These are phyloP conservation scores for Polylopha cassiicola DNA, from an alignment of 2,888 invertebrate species.

Conservation along the genomic window DNA sequence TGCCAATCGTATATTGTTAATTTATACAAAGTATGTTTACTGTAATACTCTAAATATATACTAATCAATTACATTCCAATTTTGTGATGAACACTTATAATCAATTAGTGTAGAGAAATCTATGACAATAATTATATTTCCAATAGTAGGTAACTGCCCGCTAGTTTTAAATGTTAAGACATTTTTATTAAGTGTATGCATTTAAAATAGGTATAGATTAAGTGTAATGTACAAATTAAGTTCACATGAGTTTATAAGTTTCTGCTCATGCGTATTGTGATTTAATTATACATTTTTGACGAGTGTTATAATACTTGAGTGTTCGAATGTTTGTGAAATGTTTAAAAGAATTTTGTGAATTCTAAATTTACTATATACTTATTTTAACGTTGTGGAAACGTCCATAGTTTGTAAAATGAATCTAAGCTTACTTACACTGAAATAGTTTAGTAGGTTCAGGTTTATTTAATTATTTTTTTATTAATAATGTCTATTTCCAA, in stretches of 20 bases:
- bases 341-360: constrained; percentile 35
- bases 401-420: constrained; percentile 43
- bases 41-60: constrained; percentile 11
- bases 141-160: constrained; percentile 31
- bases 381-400: constrained; percentile 37
- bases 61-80: constrained; percentile 32
- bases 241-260: constrained; percentile 50
- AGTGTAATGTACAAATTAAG: constrained; percentile 66
- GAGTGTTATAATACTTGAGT: constrained; percentile 17
- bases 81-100: constrained; percentile 29
- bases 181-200: constrained; percentile 52
- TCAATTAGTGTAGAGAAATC: constrained; percentile 22
- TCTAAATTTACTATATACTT: constrained; percentile 35
- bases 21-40: constrained; percentile 16
- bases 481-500: constrained; percentile 29
- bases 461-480: constrained; percentile 50
- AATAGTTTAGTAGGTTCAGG: constrained; percentile 34
- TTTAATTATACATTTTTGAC: constrained; percentile 37
- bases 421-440: constrained; percentile 16
- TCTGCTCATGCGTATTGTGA: constrained; percentile 64
- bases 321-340: constrained; percentile 28
- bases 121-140: constrained; percentile 37
- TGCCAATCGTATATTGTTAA: constrained; percentile 20
- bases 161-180: constrained; percentile 28
- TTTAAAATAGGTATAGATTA: constrained; percentile 54